Percentiles rank a stretch among this genome's conserved stretches.
These are phyloP conservation scores for Xiphorhynchus erythropygius DNA, from an alignment of 2,797 vertebrate species.

Conservation along the genomic window DNA sequence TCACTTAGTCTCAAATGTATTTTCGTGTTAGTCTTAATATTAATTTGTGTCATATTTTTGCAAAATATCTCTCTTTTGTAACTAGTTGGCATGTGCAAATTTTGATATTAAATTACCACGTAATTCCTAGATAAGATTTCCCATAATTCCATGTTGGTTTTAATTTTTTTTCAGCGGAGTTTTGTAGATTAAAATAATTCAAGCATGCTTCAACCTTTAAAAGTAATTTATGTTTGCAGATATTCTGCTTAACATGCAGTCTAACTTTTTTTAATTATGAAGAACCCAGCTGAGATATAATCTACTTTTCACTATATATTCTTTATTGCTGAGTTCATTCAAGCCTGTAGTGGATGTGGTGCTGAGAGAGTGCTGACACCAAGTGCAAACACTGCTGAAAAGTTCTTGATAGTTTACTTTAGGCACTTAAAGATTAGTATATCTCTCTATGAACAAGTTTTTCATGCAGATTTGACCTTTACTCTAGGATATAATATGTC, in stretches of 20 bases:
- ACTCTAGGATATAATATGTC: slow-evolving; percentile 60
- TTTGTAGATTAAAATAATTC: background rate
- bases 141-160: background rate
- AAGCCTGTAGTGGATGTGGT: slow-evolving; percentile 62
- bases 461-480: slow-evolving; percentile 72
- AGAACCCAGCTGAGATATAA: slow-evolving; percentile 60
- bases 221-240: slow-evolving; percentile 7
- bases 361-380: slow-evolving; percentile 76
- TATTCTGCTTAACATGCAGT: slow-evolving; percentile 13
- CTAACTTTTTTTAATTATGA: slow-evolving; percentile 23
- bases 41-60: background rate
- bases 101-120: background rate
- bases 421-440: slow-evolving; percentile 74
- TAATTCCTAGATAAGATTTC: background rate
- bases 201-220: background rate
- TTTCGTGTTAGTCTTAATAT: background rate
- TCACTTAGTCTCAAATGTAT: background rate
- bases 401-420: slow-evolving; percentile 74
- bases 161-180: background rate
- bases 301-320: slow-evolving; percentile 38
- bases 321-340: slow-evolving; percentile 59
- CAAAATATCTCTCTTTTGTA: background rate
- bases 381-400: slow-evolving; percentile 73
- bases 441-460: slow-evolving; percentile 65
- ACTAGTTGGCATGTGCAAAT: background rate